phyloP scores from a whole-genome alignment of 1,140 invertebrate species.

The Macrobrachium rosenbergii region DNA sequence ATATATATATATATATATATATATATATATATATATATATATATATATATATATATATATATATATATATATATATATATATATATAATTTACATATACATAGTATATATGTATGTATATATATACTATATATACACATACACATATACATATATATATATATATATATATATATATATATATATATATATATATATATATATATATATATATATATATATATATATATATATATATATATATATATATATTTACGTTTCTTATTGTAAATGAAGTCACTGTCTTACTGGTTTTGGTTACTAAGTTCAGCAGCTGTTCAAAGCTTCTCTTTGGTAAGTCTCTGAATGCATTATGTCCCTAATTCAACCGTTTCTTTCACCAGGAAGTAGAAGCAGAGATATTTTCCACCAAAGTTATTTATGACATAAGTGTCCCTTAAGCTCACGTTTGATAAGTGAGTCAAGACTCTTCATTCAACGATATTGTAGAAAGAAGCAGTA shows the following conservation, averaged over 20 bases:
- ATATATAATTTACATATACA: too few relatives aligned
- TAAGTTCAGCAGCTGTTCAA: too few relatives aligned
- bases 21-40: slow-evolving; percentile 1
- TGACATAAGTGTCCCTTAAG: too few relatives aligned
- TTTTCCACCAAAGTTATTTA: too few relatives aligned
- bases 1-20: slow-evolving; percentile 22
- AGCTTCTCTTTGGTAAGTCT: too few relatives aligned
- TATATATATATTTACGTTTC: not conserved
- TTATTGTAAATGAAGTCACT: not conserved
- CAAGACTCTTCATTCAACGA: too few relatives aligned
- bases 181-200: slow-evolving; percentile 14
- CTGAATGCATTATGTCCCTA: too few relatives aligned
- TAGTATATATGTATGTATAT: not conserved
- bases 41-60: not conserved
- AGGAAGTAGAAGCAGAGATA: too few relatives aligned
- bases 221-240: slow-evolving; percentile 9
- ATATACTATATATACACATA: not conserved
- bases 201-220: slow-evolving; percentile 17
- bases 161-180: slow-evolving; percentile 20
- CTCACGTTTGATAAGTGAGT: too few relatives aligned
- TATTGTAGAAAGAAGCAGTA: too few relatives aligned
- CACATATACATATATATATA: slow-evolving; percentile 8
- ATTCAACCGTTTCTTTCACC: too few relatives aligned
- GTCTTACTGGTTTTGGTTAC: too few relatives aligned
- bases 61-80: slow-evolving; percentile 4